Base-by-base conservation (phyloP, 53 echinoderm and acorn worm genomes). In the Pentamera pediparva region DNA sequence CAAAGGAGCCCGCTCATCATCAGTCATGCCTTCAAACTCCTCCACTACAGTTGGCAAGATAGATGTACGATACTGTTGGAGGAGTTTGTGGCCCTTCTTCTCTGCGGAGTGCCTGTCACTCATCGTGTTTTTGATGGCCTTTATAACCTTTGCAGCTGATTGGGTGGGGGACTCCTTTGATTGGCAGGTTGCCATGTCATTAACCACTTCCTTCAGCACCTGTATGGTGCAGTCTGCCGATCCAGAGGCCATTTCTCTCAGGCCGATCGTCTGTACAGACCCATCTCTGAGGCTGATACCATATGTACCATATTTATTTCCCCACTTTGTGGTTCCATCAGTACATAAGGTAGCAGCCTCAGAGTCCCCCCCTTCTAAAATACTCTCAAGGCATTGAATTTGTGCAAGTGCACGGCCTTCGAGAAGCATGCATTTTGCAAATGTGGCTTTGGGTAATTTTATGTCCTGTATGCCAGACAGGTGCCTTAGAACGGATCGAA, bases 41-140 rank as follows among this genome's bases (percentile, higher is more conserved):
- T 76, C 33, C 1, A 75, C 22, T 4, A 86, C 62, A 27, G 40
- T 18, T 0, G 86, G 86, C 5, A 86, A 51, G 59, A 86, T 75
- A 18, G 40, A 21, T 12, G 56, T 18, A 27, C 86, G 57, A 47
- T 86, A 86, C 1, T 76, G 34, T 18, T 32, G 45, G 0, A 86
- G 56, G 18, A 81, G 75, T 15, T 58, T 11, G 37, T 80, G 57
- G 50, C 75, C 75, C 27, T 81, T 86, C 33, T 75, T 79, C 32
- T 86, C 70, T 27, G 69, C 69, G 27, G 81, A 40, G 17, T 76
- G 76, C 4, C 81, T 65, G 33, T 86, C 76, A 47, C 69, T 67
- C 69, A 86, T 81, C 27, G 76, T 80, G 31, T 86, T 86, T 35
- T 83, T n/a, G n/a, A n/a, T n/a, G n/a, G n/a, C n/a, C n/a, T n/a